Base-by-base conservation (phyloP, 2,113 vertebrate species). In the Amazona vittata region DNA sequence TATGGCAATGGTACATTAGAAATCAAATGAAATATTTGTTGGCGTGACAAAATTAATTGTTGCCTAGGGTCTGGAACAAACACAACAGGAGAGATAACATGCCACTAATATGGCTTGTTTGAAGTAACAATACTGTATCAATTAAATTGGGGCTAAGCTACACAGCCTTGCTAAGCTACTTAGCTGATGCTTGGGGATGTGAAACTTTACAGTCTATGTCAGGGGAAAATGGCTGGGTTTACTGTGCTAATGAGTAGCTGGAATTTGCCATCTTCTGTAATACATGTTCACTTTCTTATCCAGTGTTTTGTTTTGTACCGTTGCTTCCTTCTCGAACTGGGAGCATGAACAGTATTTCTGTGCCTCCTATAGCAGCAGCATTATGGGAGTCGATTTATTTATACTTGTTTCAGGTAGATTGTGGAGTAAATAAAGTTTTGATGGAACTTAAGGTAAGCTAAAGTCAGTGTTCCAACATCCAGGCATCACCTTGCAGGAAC, bases 41-140 rank as follows among this genome's bases (percentile, higher is more conserved):
- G 63, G 74, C 89, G 82, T 93, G 93, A 94, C 84, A 97, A 90
- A 97, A 96, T 94, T 96, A 97, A 95, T 96, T 97, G 96, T 95
- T 96, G 96, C 93, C 93, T 95, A 95, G 87, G 95, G 96, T 97
- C 79, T 93, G 90, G 71, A 90, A 94, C 82, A 90, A 96, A 96
- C 83, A 88, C 93, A 97, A 93, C 69, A 92, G 79, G 12, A 83
- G 86, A 94, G 95, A 95, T 95, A 96, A 93, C 69, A 84, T 46
- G 53, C 55, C 68, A 53, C 79, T 97, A 94, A 97, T 93, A 57
- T 18, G 69, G 82, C 59, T 97, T 94, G 86, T 96, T 96, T 96
- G 94, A 95, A 97, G 94, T 93, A 96, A 93, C 74, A 96, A 73
- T 80, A 81, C 76, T 90, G 78, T 37, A 95, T 94, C 93, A 96